These are phyloP conservation scores for Porites lutea DNA, from an alignment of 64 coral and sea anemone species.

Conservation along the genomic window DNA sequence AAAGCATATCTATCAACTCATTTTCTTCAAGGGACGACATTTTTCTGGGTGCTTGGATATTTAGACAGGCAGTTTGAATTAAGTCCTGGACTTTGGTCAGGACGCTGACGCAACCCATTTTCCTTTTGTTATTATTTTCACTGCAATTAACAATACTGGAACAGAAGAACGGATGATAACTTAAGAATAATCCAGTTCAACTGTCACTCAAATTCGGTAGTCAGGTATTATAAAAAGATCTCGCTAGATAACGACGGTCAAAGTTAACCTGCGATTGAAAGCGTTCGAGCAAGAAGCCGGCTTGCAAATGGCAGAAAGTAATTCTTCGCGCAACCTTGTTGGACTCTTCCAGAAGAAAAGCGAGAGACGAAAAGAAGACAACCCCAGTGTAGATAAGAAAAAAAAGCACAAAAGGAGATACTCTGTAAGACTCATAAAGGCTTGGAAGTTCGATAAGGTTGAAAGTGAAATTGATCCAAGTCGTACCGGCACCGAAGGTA, in stretches of 20 bases:
- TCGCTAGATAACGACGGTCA: too few relatives aligned
- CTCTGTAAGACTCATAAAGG: background rate
- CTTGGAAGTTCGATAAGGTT: background rate
- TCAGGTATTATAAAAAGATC: background rate
- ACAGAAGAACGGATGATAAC: background rate
- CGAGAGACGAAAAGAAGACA: background rate
- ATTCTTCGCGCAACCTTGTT: background rate
- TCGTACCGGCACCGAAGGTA: background rate
- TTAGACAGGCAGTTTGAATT: too few relatives aligned
- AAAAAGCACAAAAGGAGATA: background rate
- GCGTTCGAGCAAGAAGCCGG: background rate
- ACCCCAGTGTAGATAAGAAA: background rate
- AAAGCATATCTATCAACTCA: too few relatives aligned
- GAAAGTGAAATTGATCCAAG: background rate
- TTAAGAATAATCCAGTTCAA: background rate
- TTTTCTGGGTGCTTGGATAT: too few relatives aligned
- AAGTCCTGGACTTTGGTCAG: background rate
- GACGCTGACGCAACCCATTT: background rate
- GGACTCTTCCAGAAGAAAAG: background rate
- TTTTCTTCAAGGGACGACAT: too few relatives aligned
- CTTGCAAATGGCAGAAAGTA: conserved; percentile 14
- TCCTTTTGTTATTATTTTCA: background rate
- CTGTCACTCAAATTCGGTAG: background rate
- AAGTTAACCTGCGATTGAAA: background rate
- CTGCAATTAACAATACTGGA: background rate